Evolutionary conservation across 2,888 invertebrate species (phyloP), one percentile per base, ranked within the genome.

Genomic region (Pemphredon lugubris): DNA sequence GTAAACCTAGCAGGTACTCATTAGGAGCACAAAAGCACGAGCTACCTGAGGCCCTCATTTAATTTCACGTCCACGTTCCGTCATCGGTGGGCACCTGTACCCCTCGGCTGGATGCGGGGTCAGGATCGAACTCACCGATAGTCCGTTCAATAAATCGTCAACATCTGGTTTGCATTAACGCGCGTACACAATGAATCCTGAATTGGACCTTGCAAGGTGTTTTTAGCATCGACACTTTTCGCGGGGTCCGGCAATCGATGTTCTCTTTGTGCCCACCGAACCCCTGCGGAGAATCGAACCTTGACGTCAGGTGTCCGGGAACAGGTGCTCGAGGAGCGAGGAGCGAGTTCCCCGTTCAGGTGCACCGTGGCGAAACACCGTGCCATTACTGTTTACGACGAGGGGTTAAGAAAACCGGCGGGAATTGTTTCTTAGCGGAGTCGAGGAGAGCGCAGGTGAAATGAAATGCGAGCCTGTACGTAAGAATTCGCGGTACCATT

Each of bases 271-370:
- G 16, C 5, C 9, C 40, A 42, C 9, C 32, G 71, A 78, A 74
- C 72, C 66, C 73, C 78, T 54, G 65, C 74, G 61, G 79, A 76
- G 72, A 48, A 70, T 37, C 59, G 63, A 53, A 45, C 32, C 63
- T 45, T 45, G 60, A 66, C 48, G 59, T 82, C 83, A 81, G 77
- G 77, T 81, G 81, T 74, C 54, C n/a, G 42, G 45, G 64, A 72
- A 77, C 83, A 83, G 83, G 83, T 83, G 83, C 60, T 71, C 42
- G 78, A 79, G 45, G 30, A 39, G 23, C 65, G 48, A 45, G 42
- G 53, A 40, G 51, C 45, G n/a, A n/a, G 66, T 67, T 58, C 60
- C n/a, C n/a, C 59, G 55, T 74, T 78, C 76, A 73, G 72, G 69
- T 79, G 75, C 70, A 67, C 45, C 66, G 44, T 65, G 16, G 61